Evolutionary conservation across 1,140 invertebrate species (phyloP), one percentile per base, ranked within the genome.

Genomic region (Centruroides sculpturatus): DNA sequence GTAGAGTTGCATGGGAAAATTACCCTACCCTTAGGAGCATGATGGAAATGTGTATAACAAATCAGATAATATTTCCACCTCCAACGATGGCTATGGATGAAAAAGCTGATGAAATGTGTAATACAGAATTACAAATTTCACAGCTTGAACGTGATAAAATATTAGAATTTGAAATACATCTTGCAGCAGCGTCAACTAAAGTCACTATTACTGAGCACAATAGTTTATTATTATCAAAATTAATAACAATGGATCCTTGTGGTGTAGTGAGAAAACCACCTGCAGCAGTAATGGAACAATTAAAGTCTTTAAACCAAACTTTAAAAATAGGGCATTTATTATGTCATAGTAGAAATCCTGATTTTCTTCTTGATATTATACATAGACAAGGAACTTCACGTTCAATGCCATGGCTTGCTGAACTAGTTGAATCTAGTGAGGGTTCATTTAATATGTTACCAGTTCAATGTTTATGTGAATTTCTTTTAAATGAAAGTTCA

Each of bases 21-120:
- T 97, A 95, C 77, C 90, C 92, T n/a, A 96, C 87, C 55, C 78
- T 98, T 56, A 81, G 88, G 67, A 85, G 84, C 62, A 78, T 98
- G 51, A 96, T 97, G 80, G 92, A 98, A 79, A 94, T 94, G 85
- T 93, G 91, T 68, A 97, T 98, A 68, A 98, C 93, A 7, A 93
- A 90, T 82, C 87, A 76, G 76, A 77, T 73, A 12, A 10, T 59
- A 59, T 89, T 85, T 71, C 86, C 86, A 13, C 84, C 84, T 5
- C 82, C 84, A 70, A 81, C 81, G 48, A 78, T 79, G 66, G 77
- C 79, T 3, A 70, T 78, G 11, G 78, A 80, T 36, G 81, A 84
- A 66, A 72, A 78, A 23, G 75, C 79, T 47, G 82, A 85, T 56
- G 80, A 84, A 60, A 76, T 83, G 36, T 75, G 75, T 62, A 71